phyloP scores from a whole-genome alignment of 2,113 vertebrate genomes.

The Speoplatyrhinus poulsoni region DNA sequence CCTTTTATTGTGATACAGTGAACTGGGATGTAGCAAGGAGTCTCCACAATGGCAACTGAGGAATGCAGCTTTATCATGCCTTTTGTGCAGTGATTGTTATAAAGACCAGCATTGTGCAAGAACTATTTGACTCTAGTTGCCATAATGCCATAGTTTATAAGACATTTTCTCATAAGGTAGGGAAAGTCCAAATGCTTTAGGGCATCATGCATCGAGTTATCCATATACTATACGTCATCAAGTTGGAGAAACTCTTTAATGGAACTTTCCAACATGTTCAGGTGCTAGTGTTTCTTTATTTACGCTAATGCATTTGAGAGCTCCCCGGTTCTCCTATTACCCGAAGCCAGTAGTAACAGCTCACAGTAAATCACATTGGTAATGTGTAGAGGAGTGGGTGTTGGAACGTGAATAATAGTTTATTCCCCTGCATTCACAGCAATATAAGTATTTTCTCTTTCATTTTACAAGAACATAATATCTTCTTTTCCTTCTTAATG shows the following conservation, averaged over 20 bases:
- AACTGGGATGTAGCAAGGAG: too few species aligned
- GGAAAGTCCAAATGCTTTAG: conserved; percentile 14
- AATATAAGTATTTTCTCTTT: conserved; percentile 44
- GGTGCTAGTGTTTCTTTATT: conserved; percentile 38
- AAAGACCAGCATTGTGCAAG: too few species aligned
- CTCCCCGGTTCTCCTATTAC: conserved; percentile 46
- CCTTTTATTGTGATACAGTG: too few species aligned
- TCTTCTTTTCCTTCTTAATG: conserved; percentile 22
- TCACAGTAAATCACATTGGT: conserved; percentile 58
- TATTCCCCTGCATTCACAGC: conserved; percentile 24
- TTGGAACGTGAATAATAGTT: conserved; percentile 39
- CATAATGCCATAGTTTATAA: conserved; percentile 1
- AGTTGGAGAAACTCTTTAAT: conserved; percentile 33
- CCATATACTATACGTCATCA: conserved; percentile 29
- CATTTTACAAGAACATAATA: conserved; percentile 47
- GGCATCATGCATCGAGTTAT: conserved; percentile 33
- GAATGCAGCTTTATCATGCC: too few species aligned
- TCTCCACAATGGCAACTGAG: too few species aligned
- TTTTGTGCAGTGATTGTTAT: too few species aligned
- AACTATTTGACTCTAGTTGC: too few species aligned
- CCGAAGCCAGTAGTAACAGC: conserved; percentile 38
- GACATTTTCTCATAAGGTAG: conserved; percentile 40
- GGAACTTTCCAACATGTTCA: conserved; percentile 36
- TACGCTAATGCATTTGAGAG: conserved; percentile 47
- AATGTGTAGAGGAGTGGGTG: conserved; percentile 43